These are phyloP conservation scores for Xyrauchen texanus DNA, from an alignment of 2,113 vertebrate genomes.

Conservation along the genomic window DNA sequence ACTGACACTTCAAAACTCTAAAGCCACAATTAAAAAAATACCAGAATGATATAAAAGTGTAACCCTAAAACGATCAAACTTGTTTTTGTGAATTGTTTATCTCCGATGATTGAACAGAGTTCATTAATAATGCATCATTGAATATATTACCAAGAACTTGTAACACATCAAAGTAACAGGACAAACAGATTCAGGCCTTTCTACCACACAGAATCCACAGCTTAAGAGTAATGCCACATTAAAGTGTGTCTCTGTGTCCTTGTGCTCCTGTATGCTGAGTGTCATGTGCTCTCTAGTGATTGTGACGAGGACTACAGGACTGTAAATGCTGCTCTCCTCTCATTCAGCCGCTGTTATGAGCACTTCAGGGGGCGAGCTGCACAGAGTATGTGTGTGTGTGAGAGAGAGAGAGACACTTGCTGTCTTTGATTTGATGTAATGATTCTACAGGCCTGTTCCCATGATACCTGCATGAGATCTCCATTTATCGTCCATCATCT, in stretches of 20 bases:
- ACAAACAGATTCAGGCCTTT: no score
- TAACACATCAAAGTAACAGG: no score
- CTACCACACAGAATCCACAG: no score
- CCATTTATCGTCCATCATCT: slow-evolving; percentile 45
- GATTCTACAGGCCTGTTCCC: slow-evolving; percentile 9
- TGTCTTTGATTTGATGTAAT: slow-evolving; percentile 47
- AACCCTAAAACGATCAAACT: no score
- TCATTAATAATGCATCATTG: no score
- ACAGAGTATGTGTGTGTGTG: not conserved
- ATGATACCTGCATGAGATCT: slow-evolving; percentile 33
- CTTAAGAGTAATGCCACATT: no score
- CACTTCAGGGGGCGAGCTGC: slow-evolving; percentile 36
- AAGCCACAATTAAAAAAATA: no score
- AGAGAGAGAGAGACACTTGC: slow-evolving; percentile 3
- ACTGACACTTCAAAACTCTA: no score
- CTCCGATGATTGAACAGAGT: no score
- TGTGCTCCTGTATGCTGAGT: slow-evolving; percentile 2
- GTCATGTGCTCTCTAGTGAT: slow-evolving; percentile 38
- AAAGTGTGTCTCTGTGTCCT: not conserved
- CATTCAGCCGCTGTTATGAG: slow-evolving; percentile 39
- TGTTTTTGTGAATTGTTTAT: no score
- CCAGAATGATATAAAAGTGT: no score
- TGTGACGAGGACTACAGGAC: slow-evolving; percentile 31
- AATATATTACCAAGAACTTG: no score
- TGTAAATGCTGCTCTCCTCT: slow-evolving; percentile 47